Percentiles rank a stretch among this genome's conserved stretches.
These are phyloP conservation scores for Apocrypta bakeri DNA, from an alignment of 1,140 invertebrate genomes.

Conservation along the genomic window DNA sequence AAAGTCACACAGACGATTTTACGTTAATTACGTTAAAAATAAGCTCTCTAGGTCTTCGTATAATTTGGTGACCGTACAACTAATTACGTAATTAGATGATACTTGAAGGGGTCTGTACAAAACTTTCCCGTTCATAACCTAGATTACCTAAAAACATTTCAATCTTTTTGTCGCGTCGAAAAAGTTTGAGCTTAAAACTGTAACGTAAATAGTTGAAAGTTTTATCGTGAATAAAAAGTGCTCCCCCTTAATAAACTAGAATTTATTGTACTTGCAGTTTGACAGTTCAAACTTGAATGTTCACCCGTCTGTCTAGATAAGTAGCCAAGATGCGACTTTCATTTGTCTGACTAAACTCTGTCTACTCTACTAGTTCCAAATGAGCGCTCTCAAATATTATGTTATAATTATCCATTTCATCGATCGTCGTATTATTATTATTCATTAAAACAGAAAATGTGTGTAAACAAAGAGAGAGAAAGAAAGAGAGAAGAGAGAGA, in stretches of 20 bases:
- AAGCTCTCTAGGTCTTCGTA: too few species aligned
- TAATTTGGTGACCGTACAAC: not conserved
- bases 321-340: not conserved
- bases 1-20: too few species aligned
- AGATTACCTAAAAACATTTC: not conserved
- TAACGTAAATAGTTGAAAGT: conserved; percentile 7
- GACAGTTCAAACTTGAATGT: too few species aligned
- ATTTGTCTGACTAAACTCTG: not conserved
- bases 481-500: too few species aligned
- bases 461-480: too few species aligned
- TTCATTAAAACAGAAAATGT: too few species aligned
- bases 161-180: too few species aligned
- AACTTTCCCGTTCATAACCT: not conserved
- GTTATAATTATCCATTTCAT: too few species aligned
- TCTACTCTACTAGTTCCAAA: not conserved
- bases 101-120: not conserved
- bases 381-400: not conserved
- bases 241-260: not conserved
- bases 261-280: not conserved
- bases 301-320: not conserved
- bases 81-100: not conserved
- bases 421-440: too few species aligned
- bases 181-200: too few species aligned
- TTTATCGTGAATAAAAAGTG: not conserved
- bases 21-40: too few species aligned